A percentile compares a stretch with the other conserved stretches of the same genome.
These are phyloP conservation scores for Struthidea cinerea DNA, from an alignment of 2,113 vertebrate genomes.

Conservation along the genomic window DNA sequence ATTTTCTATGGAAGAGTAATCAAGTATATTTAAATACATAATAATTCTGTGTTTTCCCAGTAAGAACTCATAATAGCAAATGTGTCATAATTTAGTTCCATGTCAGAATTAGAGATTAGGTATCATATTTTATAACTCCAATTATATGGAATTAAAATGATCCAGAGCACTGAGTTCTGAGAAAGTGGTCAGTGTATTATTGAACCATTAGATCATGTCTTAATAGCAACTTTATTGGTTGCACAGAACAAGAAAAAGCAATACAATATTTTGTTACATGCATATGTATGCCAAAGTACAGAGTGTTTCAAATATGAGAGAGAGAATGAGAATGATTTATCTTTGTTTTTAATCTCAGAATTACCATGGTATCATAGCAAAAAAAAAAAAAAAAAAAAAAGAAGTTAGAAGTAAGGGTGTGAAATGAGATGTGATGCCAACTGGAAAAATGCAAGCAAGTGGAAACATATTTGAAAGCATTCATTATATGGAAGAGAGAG, in stretches of 20 bases:
- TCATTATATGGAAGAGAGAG: slow-evolving; percentile 19
- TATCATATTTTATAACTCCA: neutral
- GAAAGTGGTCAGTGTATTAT: neutral
- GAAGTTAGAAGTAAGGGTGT: neutral
- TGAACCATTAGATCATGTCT: neutral
- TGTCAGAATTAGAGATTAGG: neutral
- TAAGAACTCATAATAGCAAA: neutral
- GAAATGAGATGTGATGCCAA: neutral
- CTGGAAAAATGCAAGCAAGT: slow-evolving; percentile 37
- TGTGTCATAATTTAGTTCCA: neutral
- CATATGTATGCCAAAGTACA: neutral
- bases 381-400: neutral
- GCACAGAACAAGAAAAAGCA: neutral
- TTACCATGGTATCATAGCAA: neutral
- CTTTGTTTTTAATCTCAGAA: slow-evolving; percentile 25
- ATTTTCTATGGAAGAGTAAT: neutral
- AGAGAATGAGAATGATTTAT: neutral
- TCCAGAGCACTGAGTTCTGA: neutral
- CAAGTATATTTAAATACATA: neutral
- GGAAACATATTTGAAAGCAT: slow-evolving; percentile 35
- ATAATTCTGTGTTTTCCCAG: neutral
- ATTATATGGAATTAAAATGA: neutral
- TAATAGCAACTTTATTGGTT: neutral
- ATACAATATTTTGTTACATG: neutral
- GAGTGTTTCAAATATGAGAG: neutral